A percentile compares a stretch with the other conserved stretches of the same genome.
phyloP scores from a whole-genome alignment of 2,888 invertebrate genomes.

The Drosophila quinaria region DNA sequence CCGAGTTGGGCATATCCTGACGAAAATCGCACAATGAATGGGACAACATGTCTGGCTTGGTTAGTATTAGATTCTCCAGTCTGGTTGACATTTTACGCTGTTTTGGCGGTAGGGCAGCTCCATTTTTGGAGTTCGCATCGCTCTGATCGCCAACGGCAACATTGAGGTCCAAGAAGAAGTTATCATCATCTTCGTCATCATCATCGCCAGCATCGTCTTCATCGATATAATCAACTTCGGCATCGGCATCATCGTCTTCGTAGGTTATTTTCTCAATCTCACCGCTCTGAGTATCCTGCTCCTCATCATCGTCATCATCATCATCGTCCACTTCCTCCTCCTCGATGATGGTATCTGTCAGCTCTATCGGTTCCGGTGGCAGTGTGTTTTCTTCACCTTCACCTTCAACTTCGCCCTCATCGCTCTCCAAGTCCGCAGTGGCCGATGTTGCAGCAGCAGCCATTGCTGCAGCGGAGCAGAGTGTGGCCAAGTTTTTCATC shows the following conservation, averaged over 20 bases:
- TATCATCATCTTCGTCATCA: constrained; percentile 75
- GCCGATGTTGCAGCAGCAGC: constrained; percentile 75
- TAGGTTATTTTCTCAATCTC: constrained; percentile 75
- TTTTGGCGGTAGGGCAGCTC: constrained; percentile 64
- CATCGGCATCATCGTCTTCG: constrained; percentile 58
- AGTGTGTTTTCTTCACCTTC: constrained; percentile 69
- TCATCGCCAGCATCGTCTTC: constrained; percentile 79
- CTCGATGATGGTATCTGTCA: constrained; percentile 62
- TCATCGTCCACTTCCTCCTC: constrained; percentile 71
- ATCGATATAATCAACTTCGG: constrained; percentile 78
- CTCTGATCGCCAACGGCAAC: constrained; percentile 59
- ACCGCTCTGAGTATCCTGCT: constrained; percentile 78
- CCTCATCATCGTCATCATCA: constrained; percentile 73
- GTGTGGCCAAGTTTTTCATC: constrained; percentile 82
- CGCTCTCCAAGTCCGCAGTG: constrained; percentile 56
- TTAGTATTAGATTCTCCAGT: constrained; percentile 83
- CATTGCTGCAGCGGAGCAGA: constrained; percentile 82
- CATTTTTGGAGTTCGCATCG: constrained; percentile 55
- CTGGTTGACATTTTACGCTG: constrained; percentile 81
- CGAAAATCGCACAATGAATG: constrained; percentile 85
- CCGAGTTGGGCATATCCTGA: constrained; percentile 83
- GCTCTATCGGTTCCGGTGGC: constrained; percentile 70
- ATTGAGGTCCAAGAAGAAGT: constrained; percentile 69
- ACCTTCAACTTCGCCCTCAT: constrained; percentile 42
- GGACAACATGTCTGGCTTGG: constrained; percentile 83